Percentiles rank a stretch among this genome's conserved stretches.
Conservation (phyloP, 2,797 vertebrate species). For the Clamator glandarius region DNA sequence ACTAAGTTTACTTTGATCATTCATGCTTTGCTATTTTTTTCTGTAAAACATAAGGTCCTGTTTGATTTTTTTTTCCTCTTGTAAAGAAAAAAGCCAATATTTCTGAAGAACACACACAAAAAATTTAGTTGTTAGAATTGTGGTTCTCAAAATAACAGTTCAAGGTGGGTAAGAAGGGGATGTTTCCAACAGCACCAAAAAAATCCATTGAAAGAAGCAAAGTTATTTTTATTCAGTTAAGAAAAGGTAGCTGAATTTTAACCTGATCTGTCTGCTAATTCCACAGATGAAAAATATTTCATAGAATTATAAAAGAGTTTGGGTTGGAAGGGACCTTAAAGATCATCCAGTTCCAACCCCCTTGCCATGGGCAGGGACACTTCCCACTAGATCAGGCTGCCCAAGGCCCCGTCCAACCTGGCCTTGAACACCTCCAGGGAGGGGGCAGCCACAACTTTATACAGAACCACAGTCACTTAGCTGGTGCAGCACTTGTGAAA, state of each 20-base stretch:
- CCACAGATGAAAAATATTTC: background rate
- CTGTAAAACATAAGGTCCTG: background rate
- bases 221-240: background rate
- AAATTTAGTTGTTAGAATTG: background rate
- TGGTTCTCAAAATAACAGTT: background rate
- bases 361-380: too few species aligned
- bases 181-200: background rate
- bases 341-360: too few species aligned
- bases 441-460: too few species aligned
- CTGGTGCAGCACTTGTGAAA: too few species aligned
- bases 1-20: background rate
- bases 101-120: background rate
- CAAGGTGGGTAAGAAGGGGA: background rate
- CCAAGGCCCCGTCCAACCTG: too few species aligned
- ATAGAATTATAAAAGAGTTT: too few species aligned
- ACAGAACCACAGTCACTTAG: too few species aligned
- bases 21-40: background rate
- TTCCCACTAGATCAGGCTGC: too few species aligned
- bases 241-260: background rate
- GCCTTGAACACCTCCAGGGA: too few species aligned
- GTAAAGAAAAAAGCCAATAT: background rate
- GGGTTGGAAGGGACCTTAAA: too few species aligned
- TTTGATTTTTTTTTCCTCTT: background rate
- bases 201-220: background rate
- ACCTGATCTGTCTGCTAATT: background rate